Evolutionary conservation across 2,888 invertebrate species (phyloP), one percentile per base, ranked within the genome.

Genomic region (Boloria euphrosyne): DNA sequence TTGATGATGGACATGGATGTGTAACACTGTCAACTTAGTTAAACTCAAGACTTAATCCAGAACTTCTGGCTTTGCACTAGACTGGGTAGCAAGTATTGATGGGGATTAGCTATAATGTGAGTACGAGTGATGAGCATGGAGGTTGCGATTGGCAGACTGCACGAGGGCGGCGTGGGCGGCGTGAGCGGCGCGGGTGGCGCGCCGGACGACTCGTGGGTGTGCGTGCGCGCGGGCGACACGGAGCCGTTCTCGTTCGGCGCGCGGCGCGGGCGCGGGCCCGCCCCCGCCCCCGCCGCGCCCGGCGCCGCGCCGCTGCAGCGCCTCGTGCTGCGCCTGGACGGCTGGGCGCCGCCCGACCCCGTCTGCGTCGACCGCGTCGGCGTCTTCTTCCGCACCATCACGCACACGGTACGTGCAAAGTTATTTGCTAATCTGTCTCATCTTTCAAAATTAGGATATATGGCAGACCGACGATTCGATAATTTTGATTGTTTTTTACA

Each of bases 351-450:
- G 74, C 94, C 97, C 60, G 95, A 96, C 74, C 98, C 99, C 0
- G 96, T 99, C 16, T 97, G 98, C 10, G 97, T 99, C 0, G 99
- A 99, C 87, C 96, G 97, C 84, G 98, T 99, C 22, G 99, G 99
- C 2, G 95, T 97, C 52, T 99, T 96, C 91, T 99, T 99, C 83
- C 90, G 97, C n/a, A 94, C 82, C 5, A 75, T 90, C 67, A 84
- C 85, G 64, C 89, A 90, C 46, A 70, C 77, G 71, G 90, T 89
- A 47, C 66, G 64, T 59, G 10, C 13, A n/a, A n/a, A n/a, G n/a
- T n/a, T n/a, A n/a, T n/a, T n/a, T n/a, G n/a, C 22, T 22, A n/a
- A 22, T 22, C 22, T 22, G 22, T 22, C 22, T 22, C 22, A 22
- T 22, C 3, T 22, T 1, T 22, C 3, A 22, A 22, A 22, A 2